Percentiles rank a stretch among this genome's conserved stretches.
These are phyloP conservation scores for Fragum whitleyi DNA, from an alignment of 2,888 invertebrate species.

Conservation along the genomic window DNA sequence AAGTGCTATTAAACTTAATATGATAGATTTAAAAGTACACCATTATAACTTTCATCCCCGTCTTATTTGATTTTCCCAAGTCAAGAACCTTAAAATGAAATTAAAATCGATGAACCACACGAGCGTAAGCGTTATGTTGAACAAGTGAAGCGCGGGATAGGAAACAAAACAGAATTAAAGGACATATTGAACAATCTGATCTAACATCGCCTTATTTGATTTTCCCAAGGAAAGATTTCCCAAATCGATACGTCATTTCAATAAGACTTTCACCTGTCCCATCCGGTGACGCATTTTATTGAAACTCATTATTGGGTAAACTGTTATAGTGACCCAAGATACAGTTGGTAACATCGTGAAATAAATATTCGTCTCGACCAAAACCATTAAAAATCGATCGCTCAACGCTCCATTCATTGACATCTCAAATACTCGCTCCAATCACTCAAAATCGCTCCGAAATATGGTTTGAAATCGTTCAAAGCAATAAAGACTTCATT, in stretches of 20 bases:
- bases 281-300: not conserved
- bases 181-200: not conserved
- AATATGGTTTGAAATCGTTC: no score
- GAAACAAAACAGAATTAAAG: not conserved
- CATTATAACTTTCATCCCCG: no score
- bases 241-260: not conserved
- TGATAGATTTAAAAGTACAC: no score
- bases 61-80: not conserved
- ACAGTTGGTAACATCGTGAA: no score
- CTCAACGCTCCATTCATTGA: no score
- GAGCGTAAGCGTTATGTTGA: not conserved
- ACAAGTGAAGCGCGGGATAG: not conserved
- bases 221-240: constrained; percentile 1
- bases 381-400: no score
- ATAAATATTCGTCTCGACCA: no score
- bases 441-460: no score
- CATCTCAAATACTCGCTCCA: no score
- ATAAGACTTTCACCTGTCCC: not conserved
- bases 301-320: not conserved
- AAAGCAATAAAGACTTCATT: no score
- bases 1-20: no score
- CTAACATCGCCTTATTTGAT: not conserved
- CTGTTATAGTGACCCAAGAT: not conserved
- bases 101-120: not conserved
- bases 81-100: not conserved